A percentile compares a stretch with the other conserved stretches of the same genome.
Evolutionary conservation across 2,888 invertebrate species (phyloP).

Genomic region (Heteropelma amictum): DNA sequence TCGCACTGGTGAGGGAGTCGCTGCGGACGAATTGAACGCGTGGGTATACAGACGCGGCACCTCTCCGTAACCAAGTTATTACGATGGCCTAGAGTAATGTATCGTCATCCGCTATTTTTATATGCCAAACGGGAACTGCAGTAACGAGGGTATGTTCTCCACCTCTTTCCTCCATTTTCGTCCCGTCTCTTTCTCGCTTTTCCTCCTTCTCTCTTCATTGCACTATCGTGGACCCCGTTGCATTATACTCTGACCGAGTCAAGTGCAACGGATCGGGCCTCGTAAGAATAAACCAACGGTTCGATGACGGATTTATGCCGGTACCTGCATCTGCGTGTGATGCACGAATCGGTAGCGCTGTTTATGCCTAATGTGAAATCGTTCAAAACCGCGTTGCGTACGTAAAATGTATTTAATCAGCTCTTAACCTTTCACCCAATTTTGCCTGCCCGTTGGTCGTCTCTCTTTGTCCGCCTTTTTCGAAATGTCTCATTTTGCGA

Average conservation of each 20-base stretch:
- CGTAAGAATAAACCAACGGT: conserved; percentile 27
- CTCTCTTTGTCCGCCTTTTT: neutral
- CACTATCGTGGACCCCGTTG: neutral
- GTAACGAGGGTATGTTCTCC: conserved; percentile 13
- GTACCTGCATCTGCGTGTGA: conserved; percentile 55
- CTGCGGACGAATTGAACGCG: conserved; percentile 22
- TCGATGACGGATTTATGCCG: conserved; percentile 53
- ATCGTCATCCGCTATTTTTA: conserved; percentile 24
- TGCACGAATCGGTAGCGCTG: conserved; percentile 11
- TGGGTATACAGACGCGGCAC: conserved; percentile 34
- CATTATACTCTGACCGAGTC: conserved; percentile 43
- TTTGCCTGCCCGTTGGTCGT: neutral
- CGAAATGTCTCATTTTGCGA: neutral
- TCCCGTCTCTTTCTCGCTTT: neutral
- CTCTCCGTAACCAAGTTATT: conserved; percentile 33
- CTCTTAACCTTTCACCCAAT: conserved; percentile 5
- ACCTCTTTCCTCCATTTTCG: neutral
- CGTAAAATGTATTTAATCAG: neutral
- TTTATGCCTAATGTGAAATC: conserved; percentile 1
- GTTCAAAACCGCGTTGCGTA: neutral
- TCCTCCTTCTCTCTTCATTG: neutral
- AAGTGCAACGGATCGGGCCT: conserved; percentile 16
- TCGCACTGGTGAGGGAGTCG: neutral
- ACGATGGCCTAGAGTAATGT: conserved; percentile 4
- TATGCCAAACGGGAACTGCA: conserved; percentile 1